Evolutionary conservation across 1,140 invertebrate species (phyloP).

Genomic region (Tetragonula clypearis): DNA sequence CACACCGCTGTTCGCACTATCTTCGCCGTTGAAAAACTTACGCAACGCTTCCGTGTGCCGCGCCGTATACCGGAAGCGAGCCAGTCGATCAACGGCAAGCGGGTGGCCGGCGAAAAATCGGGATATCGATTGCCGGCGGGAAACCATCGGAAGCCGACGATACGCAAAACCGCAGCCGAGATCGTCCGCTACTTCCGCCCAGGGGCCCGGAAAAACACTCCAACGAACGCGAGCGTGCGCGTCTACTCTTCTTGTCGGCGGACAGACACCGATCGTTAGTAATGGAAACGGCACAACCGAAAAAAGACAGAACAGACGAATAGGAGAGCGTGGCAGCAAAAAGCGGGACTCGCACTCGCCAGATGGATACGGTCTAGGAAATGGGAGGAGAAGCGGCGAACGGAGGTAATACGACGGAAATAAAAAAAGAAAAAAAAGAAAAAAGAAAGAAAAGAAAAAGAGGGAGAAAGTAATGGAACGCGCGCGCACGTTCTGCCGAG

Average conservation of each 20-base stretch:
- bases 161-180: slow-evolving; percentile 42
- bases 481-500: not conserved
- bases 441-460: not conserved
- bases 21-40: slow-evolving; percentile 30
- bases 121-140: slow-evolving; percentile 44
- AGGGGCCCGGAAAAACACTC: slow-evolving; percentile 3
- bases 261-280: not conserved
- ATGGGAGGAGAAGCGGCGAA: slow-evolving; percentile 22
- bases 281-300: slow-evolving; percentile 12
- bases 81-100: not conserved
- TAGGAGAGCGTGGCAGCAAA: not conserved
- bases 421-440: not conserved
- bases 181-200: slow-evolving; percentile 10
- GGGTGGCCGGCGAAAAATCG: slow-evolving; percentile 13
- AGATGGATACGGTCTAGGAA: slow-evolving; percentile 17
- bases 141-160: slow-evolving; percentile 49
- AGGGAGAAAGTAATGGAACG: slow-evolving; percentile 32
- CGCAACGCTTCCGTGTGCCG: slow-evolving; percentile 36
- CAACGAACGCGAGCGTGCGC: not conserved
- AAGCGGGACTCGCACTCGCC: not conserved
- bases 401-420: slow-evolving; percentile 27
- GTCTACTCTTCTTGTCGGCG: slow-evolving; percentile 14
- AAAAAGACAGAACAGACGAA: slow-evolving; percentile 5
- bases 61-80: slow-evolving; percentile 31
- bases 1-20: not conserved